These are phyloP conservation scores for Odontamblyopus lacepedii DNA, from an alignment of 2,797 vertebrate genomes.

Conservation along the genomic window DNA sequence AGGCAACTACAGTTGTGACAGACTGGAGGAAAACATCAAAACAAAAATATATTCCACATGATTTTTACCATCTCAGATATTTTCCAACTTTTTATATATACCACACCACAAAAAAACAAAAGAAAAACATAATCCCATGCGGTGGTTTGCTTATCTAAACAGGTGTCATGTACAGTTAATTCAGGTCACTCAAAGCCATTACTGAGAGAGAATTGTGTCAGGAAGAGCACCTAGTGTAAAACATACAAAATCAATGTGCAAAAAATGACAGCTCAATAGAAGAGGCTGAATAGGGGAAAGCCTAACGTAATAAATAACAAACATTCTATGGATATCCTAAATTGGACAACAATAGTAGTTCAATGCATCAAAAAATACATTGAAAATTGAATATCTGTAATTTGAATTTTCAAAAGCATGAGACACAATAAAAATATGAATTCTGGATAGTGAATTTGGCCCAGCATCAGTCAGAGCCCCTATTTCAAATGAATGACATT, in stretches of 20 bases:
- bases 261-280: not conserved
- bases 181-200: not conserved
- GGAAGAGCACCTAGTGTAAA: not conserved
- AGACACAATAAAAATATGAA: not conserved
- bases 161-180: not conserved
- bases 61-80: not conserved
- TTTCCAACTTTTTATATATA: not conserved
- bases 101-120: not conserved
- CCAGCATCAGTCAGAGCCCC: constrained; percentile 3
- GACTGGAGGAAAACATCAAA: not conserved
- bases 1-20: not conserved
- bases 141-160: not conserved
- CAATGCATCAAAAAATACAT: not conserved
- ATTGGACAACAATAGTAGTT: not conserved
- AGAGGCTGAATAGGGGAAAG: not conserved
- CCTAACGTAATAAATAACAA: not conserved
- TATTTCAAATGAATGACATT: constrained; percentile 20
- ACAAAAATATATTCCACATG: not conserved
- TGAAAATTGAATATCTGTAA: not conserved
- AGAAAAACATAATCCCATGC: not conserved
- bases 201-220: not conserved
- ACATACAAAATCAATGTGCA: not conserved
- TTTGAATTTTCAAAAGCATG: not conserved
- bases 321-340: not conserved
- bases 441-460: constrained; percentile 22